Percentiles rank a stretch among this genome's conserved stretches.
Evolutionary conservation across 2,797 vertebrate species (phyloP).

Genomic region (Falco cherrug): DNA sequence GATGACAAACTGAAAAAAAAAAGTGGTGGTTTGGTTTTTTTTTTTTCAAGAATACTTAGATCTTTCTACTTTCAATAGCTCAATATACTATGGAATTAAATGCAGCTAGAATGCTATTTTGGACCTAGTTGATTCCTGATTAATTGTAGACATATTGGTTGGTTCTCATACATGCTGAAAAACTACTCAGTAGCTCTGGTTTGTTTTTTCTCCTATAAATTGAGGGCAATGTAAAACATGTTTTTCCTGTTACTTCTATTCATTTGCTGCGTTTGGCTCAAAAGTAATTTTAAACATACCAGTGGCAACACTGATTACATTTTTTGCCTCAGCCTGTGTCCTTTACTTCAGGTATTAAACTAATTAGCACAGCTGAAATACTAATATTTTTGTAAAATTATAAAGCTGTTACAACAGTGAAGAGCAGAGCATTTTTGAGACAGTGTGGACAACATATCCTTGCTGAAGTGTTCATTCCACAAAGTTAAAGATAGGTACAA

Average conservation of each 20-base stretch:
- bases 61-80: neutral
- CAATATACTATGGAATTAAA: neutral
- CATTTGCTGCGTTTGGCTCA: neutral
- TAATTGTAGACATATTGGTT: neutral
- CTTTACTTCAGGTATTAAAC: neutral
- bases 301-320: neutral
- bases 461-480: neutral
- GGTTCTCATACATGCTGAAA: neutral
- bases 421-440: neutral
- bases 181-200: neutral
- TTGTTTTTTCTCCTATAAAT: neutral
- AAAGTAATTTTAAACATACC: neutral
- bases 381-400: neutral
- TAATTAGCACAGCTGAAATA: neutral
- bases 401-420: neutral
- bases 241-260: neutral
- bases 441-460: neutral
- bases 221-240: neutral
- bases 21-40: too few species aligned
- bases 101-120: neutral
- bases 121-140: neutral
- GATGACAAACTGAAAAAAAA: neutral
- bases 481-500: neutral
- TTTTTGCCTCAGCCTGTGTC: neutral
- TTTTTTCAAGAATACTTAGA: neutral